Evolutionary conservation across 2,113 vertebrate genomes (phyloP), one percentile per base, ranked within the genome.

Genomic region (Ivindomyrus marchei): DNA sequence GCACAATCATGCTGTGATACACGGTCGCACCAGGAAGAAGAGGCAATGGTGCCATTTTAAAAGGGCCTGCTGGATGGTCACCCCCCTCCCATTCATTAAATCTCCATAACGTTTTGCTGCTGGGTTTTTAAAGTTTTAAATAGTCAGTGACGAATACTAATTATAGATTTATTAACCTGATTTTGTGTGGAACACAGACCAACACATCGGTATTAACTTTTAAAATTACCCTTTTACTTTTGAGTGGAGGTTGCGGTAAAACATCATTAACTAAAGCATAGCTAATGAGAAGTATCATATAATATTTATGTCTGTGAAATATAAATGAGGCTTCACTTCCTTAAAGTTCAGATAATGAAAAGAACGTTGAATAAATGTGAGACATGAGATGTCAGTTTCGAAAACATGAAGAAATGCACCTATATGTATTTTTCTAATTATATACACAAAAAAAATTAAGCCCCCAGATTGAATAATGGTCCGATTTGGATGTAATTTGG

Each of bases 141-240:
- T 31, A 87, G 85, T 52, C 46, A 52, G 10, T 87, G 85, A 52
- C 27, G 49, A 52, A 87, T 87, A 53, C 24, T 87, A 87, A 87
- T 87, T 87, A 52, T 52, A 87, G 85, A 87, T 87, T 52, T 87
- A 52, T 87, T 52, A 87, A 87, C 85, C 24, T 24, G 74, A 85
- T 85, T 87, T 87, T 87, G 85, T 53, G 45, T 87, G 49, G 85
- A 87, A 52, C 31, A 52, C 45, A 52, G 47, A 87, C 85, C 85
- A 87, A 87, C 85, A 87, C n/a, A 50, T 31, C n/a, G 8, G 46
- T 87, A 52, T 87, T 87, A 87, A 87, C 46, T 52, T 52, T 87
- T 87, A 52, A 87, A 87, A 87, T 87, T 19, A 87, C 85, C 83
- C 83, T 85, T 87, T 87, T 87, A 50, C 85, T 87, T 87, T 85